Base-by-base conservation (phyloP, 2,797 vertebrate genomes). In the Girardinus metallicus region DNA sequence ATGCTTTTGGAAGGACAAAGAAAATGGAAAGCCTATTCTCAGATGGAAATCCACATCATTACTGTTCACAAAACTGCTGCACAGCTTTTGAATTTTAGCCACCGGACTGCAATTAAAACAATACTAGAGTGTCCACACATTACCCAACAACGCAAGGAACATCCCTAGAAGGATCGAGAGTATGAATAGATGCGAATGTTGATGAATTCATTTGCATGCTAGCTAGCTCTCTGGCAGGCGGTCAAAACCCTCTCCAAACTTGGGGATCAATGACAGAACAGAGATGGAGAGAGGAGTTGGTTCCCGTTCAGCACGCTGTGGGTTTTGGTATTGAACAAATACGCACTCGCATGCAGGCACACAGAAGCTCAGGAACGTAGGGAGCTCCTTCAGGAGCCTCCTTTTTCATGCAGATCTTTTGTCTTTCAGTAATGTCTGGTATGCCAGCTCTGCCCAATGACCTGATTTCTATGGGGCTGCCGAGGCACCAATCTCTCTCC, bases 341-440 rank as follows among this genome's bases (percentile, higher is more conserved):
- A 85, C 86, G 75, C 81, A 77, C 83, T 53, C 66, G n/a, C 76
- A 84, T 10, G 64, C 81, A 60, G 46, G 6, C 74, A 81, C 81
- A 82, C 83, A 82, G 76, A 74, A n/a, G 82, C 83, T 78, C 78
- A 82, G 77, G 73, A 47, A 85, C 15, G 55, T 51, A 85, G 85
- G 79, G 75, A 81, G 85, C 91, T 86, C 88, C 79, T 87, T 88
- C 81, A 93, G 91, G 91, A 92, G 90, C 88, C 92, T 93, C 92
- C 93, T 90, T 94, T 94, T 94, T 94, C 93, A 95, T 88, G 87
- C 92, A 81, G 92, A 85, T 92, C 95, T 93, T 96, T 96, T 95
- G 95, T 95, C 92, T 93, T 87, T 75, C 84, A 90, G 93, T 94
- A 93, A 95, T 95, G 94, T 95, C 94, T 94, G 93, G 93, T 94